Percentiles rank a stretch among this genome's conserved stretches.
These are phyloP conservation scores for Ploceus nigricollis DNA, from an alignment of 2,113 vertebrate species.

Conservation along the genomic window DNA sequence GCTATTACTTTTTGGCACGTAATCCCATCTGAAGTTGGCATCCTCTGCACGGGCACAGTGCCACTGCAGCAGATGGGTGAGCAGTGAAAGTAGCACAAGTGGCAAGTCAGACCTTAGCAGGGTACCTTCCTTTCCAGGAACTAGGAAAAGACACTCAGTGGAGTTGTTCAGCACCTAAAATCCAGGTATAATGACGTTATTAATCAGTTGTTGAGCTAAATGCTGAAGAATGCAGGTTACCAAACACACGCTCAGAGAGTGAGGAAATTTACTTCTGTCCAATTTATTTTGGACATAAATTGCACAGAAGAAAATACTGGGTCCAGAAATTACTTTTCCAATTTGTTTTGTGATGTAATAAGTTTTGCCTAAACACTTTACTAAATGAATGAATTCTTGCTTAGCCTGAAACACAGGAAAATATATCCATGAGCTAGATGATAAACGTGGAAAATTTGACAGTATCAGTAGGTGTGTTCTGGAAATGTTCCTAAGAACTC, in stretches of 20 bases:
- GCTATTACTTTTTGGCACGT: not conserved
- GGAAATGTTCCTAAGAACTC: not conserved
- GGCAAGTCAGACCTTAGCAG: not conserved
- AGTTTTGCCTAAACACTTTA: not conserved
- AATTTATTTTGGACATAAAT: not conserved
- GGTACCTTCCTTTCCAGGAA: not conserved
- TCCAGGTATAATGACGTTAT: not conserved
- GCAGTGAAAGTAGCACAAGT: not conserved
- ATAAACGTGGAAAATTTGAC: not conserved
- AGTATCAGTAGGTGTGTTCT: not conserved
- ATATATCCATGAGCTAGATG: not conserved
- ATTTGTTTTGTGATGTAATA: not conserved
- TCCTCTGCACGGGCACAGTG: not conserved
- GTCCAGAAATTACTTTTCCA: not conserved
- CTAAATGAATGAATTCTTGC: not conserved
- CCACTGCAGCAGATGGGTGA: constrained; percentile 31
- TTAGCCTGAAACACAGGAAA: not conserved
- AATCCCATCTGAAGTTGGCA: not conserved
- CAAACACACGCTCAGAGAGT: not conserved
- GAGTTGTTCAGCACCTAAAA: not conserved
- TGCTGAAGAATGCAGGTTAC: not conserved
- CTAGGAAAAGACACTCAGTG: not conserved
- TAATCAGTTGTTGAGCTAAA: not conserved
- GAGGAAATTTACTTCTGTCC: not conserved
- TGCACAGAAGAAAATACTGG: not conserved